These are phyloP conservation scores for Triplophysa bombifrons DNA, from an alignment of 2,797 vertebrate species.

Conservation along the genomic window DNA sequence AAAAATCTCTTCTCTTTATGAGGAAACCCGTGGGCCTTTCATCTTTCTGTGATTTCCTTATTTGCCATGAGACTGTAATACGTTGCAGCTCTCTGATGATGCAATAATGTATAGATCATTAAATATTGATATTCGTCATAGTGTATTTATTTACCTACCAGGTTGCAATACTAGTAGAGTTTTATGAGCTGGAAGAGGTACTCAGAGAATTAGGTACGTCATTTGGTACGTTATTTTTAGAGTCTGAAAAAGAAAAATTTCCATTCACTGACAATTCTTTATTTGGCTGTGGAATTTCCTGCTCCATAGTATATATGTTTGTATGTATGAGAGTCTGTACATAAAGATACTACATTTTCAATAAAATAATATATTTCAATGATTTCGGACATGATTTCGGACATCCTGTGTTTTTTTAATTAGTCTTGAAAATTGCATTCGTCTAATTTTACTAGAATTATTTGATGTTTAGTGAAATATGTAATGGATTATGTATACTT, in stretches of 20 bases:
- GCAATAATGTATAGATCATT: constrained; percentile 95
- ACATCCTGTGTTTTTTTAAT: constrained; percentile 45
- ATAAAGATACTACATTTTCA: constrained; percentile 61
- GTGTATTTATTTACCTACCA: constrained; percentile 75
- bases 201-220: constrained; percentile 49
- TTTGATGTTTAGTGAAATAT: no score
- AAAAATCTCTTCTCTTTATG: constrained; percentile 41
- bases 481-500: no score
- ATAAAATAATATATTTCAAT: constrained; percentile 66
- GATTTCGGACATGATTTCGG: constrained; percentile 47
- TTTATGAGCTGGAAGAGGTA: constrained; percentile 52
- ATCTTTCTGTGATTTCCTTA: constrained; percentile 67
- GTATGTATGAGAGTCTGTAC: constrained; percentile 59
- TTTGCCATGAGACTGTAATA: constrained; percentile 79
- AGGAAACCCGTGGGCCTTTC: constrained; percentile 50
- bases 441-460: no score
- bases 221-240: constrained; percentile 62
- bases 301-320: constrained; percentile 52
- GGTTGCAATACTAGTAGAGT: constrained; percentile 71
- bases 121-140: constrained; percentile 77
- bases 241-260: constrained; percentile 48
- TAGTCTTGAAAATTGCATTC: no score
- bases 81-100: constrained; percentile 84
- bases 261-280: constrained; percentile 51
- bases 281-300: constrained; percentile 51